Evolutionary conservation across 2,888 invertebrate species (phyloP).

Genomic region (Drosophila neonasuta): DNA sequence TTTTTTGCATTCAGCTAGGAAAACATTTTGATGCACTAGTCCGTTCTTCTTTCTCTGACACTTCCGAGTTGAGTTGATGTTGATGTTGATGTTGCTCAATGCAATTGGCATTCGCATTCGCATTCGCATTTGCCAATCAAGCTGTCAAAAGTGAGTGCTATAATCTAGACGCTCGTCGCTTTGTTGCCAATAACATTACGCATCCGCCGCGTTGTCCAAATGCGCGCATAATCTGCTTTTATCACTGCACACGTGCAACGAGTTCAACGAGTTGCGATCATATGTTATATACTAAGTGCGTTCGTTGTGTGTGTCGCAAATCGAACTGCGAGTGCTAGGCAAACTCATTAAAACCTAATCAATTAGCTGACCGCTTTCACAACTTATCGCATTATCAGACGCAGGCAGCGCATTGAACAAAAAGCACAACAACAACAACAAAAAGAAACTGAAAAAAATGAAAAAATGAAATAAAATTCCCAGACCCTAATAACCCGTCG

Average conservation of each 20-base stretch:
- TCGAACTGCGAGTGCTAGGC: constrained; percentile 14
- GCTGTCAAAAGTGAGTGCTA: background rate
- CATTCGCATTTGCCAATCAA: constrained; percentile 11
- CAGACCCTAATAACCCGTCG: background rate
- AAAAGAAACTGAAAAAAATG: background rate
- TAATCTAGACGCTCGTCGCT: background rate
- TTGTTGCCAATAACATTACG: constrained; percentile 23
- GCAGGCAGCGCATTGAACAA: constrained; percentile 15
- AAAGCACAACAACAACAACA: constrained; percentile 1
- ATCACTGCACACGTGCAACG: constrained; percentile 22
- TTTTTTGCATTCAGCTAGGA: constrained; percentile 4
- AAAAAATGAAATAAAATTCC: background rate
- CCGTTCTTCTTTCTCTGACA: background rate
- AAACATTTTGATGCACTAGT: background rate
- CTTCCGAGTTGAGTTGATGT: constrained; percentile 8
- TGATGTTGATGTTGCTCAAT: too few relatives aligned
- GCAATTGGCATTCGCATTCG: constrained; percentile 8
- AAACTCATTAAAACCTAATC: constrained; percentile 59
- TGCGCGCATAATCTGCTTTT: constrained; percentile 1
- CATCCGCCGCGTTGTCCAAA: constrained; percentile 26
- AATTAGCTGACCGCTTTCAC: constrained; percentile 50
- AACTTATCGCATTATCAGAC: constrained; percentile 52
- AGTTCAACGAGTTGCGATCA: constrained; percentile 12
- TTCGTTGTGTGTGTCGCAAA: too few relatives aligned
- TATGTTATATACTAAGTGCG: background rate